Evolutionary conservation across 1,140 invertebrate species (phyloP).

Genomic region (Pogonomyrmex californicus): DNA sequence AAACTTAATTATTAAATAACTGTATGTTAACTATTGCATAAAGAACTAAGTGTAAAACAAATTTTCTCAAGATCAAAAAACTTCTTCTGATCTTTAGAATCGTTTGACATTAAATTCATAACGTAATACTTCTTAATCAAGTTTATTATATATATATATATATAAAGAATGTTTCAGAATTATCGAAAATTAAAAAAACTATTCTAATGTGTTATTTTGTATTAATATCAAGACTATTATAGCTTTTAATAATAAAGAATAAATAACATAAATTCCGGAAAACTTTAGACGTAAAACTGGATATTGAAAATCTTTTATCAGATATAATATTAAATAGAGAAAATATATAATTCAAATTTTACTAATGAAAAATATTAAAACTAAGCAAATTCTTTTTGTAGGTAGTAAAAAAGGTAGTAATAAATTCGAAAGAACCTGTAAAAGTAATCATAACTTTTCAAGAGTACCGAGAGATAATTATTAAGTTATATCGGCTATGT

Average conservation of each 20-base stretch:
- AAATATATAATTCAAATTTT: not conserved
- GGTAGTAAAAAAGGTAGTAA: not conserved
- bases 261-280: not conserved
- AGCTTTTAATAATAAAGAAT: not conserved
- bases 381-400: not conserved
- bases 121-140: not conserved
- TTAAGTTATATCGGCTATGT: not conserved
- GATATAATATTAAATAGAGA: no score
- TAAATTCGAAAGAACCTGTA: not conserved
- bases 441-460: not conserved
- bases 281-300: not conserved
- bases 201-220: no score
- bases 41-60: not conserved
- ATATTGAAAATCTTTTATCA: not conserved
- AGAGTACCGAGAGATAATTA: not conserved
- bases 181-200: not conserved
- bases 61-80: no score
- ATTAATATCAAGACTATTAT: not conserved
- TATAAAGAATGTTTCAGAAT: constrained; percentile 17
- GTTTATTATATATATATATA: constrained; percentile 12
- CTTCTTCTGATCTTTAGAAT: no score
- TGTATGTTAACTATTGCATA: not conserved
- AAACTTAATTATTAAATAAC: not conserved
- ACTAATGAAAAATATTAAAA: constrained; percentile 3
- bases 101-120: not conserved